Base-by-base conservation (phyloP, 2,888 invertebrate species). In the Drosophila recens region DNA sequence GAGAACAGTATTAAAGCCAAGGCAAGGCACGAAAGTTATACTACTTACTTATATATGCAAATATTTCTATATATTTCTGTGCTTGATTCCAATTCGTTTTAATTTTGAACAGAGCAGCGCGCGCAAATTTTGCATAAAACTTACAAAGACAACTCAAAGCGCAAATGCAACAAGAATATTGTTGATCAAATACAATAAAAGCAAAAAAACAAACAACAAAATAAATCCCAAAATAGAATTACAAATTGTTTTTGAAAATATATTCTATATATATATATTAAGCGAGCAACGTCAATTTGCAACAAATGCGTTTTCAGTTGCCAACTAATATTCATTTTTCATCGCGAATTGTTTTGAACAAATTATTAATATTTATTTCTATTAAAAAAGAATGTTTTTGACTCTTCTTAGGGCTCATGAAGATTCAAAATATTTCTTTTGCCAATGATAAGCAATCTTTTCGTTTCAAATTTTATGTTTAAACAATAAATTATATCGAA, bases 381-480 rank as follows among this genome's bases (percentile, higher is more conserved):
- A 46, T 67, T 65, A 27, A 75, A 89, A 90, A 90, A 90, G 87
- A 73, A 79, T 80, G 68, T 64, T 80, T 91, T 90, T 87, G 90
- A 78, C 75, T 88, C 89, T 90, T 89, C 90, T 80, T 84, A 84
- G 91, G 91, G 91, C 92, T 92, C 92, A 91, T 90, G 90, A 87
- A 90, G 90, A 85, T 78, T 88, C 90, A 87, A 90, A 87, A 82
- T 79, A 84, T 87, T 82, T 90, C 90, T 91, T 90, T 90, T 87
- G 79, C 42, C 54, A 73, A 66, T 34, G 57, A 63, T 48, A 36
- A 46, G 4, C 38, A 30, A 46, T 57, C 13, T 9, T 63, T 38
- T 70, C 6, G 23, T 68, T 82, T 71, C 9, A 34, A 63, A 30
- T 10, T 1, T 66, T 76, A 9, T 51, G 51, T 76, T 52, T 15